Conservation (phyloP, 2,113 vertebrate species). For the Atractosteus spatula region DNA sequence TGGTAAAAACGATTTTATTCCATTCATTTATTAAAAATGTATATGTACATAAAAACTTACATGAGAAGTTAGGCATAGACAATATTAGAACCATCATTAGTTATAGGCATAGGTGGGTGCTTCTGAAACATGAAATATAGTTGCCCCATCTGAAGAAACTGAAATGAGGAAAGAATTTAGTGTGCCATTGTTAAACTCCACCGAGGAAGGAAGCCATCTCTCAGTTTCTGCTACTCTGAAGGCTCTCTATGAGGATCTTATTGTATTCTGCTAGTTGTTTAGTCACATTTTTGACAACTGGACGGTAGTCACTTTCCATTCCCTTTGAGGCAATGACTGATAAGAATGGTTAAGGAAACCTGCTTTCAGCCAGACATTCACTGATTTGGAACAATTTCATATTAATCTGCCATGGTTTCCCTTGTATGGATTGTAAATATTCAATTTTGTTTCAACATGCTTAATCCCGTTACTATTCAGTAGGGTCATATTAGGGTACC, state of each 20-base stretch:
- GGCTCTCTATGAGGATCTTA: constrained; percentile 74
- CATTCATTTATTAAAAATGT: no score
- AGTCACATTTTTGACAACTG: constrained; percentile 73
- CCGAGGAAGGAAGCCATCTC: constrained; percentile 24
- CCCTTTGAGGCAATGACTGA: constrained; percentile 91
- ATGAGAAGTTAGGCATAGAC: no score
- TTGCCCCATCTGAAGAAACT: background rate
- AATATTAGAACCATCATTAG: no score
- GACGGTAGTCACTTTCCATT: constrained; percentile 86
- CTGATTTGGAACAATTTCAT: no score
- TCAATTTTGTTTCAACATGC: no score
- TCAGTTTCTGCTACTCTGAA: constrained; percentile 78
- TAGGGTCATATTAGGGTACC: no score
- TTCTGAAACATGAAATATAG: background rate
- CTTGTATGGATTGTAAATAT: no score
- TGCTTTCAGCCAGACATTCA: background rate
- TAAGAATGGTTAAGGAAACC: constrained; percentile 61
- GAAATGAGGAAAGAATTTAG: background rate
- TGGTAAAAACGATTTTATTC: no score
- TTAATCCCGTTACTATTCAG: no score
- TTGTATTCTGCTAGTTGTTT: constrained; percentile 85
- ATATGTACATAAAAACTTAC: no score
- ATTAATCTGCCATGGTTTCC: no score
- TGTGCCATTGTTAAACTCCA: background rate
- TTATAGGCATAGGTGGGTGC: background rate